phyloP scores from a whole-genome alignment of 2,113 vertebrate genomes.

The Amblyornis subalaris region DNA sequence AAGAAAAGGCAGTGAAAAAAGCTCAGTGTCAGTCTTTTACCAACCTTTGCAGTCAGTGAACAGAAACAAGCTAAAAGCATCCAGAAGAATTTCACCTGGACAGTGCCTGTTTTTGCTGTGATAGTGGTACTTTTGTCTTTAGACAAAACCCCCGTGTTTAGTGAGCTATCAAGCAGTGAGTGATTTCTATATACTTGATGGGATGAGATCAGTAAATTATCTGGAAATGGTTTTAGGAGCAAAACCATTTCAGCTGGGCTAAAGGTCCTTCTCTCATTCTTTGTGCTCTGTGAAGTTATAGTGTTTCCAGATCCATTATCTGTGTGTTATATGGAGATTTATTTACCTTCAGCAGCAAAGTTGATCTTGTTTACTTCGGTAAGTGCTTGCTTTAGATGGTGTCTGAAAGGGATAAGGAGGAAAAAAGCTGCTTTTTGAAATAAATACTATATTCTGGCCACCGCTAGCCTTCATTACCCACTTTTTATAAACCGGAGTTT shows the following conservation, averaged over 20 bases:
- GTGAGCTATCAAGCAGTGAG: background rate
- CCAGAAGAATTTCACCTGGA: background rate
- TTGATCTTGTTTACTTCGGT: constrained; percentile 1
- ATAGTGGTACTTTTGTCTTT: background rate
- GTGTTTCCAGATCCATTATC: constrained; percentile 1
- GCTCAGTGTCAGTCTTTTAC: constrained; percentile 14
- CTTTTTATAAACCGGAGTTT: constrained; percentile 16
- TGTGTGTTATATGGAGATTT: background rate
- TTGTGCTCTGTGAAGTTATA: background rate
- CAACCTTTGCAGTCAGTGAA: background rate
- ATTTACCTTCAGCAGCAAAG: background rate
- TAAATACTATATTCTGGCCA: background rate
- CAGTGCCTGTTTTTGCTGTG: background rate
- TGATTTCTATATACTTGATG: background rate
- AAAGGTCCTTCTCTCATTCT: background rate
- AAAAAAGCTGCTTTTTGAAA: constrained; percentile 26
- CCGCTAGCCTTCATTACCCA: constrained; percentile 52
- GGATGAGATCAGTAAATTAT: constrained; percentile 24
- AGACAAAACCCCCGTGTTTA: background rate
- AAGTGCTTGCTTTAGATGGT: constrained; percentile 1
- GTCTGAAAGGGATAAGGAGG: background rate
- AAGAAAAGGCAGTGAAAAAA: background rate
- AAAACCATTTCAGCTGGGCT: background rate
- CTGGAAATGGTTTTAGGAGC: background rate
- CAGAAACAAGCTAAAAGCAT: background rate